Base-by-base conservation (phyloP, 1,140 invertebrate genomes). In the Thaumetopoea pityocampa region DNA sequence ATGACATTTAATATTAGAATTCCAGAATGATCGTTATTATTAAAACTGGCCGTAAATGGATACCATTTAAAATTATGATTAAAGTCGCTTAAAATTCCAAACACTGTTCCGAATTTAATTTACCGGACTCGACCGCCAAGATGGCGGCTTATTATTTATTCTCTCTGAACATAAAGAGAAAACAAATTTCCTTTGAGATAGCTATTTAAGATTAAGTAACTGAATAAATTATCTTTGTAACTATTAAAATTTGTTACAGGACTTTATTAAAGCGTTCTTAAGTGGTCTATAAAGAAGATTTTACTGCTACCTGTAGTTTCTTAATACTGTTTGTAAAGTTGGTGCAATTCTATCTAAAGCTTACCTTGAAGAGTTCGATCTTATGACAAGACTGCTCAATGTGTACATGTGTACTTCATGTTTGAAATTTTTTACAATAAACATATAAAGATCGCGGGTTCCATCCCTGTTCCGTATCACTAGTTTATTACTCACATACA, bases 71-170 rank as follows among this genome's bases (percentile, higher is more conserved):
- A 33, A 42, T 42, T 42, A 19, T 40, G 5, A 19, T 16, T 22
- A 9, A 24, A 26, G 10, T 7, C 3, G 20, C n/a, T n/a, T n/a
- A n/a, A n/a, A n/a, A n/a, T n/a, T 6, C 3, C 14, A 4, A n/a
- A 7, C 2, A 8, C 2, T 11, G 9, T 36, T 9, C 14, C 22
- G 8, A 11, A 23, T 51, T 51, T 59, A 47, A 44, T 58, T 51
- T 53, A n/a, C n/a, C n/a, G n/a, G n/a, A n/a, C n/a, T n/a, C n/a
- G n/a, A n/a, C n/a, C n/a, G n/a, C n/a, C n/a, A n/a, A n/a, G n/a
- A n/a, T n/a, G n/a, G 24, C 34, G 30, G 20, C 14, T 47, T 41
- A 41, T 49, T 51, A 59, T 48, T 54, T 59, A 59, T 51, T 48
- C 55, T 10, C 30, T 38, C 33, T 41, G 19, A 46, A 51, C n/a